phyloP scores from a whole-genome alignment of 2,888 invertebrate genomes.

The Elmis aenea region DNA sequence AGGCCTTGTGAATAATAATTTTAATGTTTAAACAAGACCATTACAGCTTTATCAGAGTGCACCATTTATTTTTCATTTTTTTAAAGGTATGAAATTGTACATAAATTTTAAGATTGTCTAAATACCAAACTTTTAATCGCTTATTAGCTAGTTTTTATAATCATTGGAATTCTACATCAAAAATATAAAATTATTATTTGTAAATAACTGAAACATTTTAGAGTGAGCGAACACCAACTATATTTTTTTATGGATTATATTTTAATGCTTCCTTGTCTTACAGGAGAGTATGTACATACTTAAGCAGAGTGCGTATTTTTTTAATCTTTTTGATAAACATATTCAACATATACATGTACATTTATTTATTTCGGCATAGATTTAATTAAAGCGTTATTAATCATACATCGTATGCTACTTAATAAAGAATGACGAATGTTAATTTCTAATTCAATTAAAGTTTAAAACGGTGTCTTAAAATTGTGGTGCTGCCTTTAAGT shows the following conservation, averaged over 20 bases:
- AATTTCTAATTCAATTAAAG: too few relatives aligned
- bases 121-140: not conserved
- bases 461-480: too few relatives aligned
- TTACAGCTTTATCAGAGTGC: not conserved
- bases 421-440: too few relatives aligned
- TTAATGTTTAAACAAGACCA: not conserved
- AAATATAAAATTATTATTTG: conserved; percentile 15
- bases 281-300: conserved; percentile 1
- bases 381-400: too few relatives aligned
- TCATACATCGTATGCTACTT: too few relatives aligned
- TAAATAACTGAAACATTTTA: conserved; percentile 24
- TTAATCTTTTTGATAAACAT: not conserved
- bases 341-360: too few relatives aligned
- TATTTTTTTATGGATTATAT: conserved; percentile 41
- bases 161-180: not conserved
- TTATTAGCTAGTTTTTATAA: not conserved
- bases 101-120: not conserved
- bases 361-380: too few relatives aligned
- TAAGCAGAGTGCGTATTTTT: not conserved
- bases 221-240: conserved; percentile 37
- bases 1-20: too few relatives aligned
- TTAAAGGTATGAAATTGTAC: not conserved
- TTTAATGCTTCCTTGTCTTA: conserved; percentile 29
- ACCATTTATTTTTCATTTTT: not conserved
- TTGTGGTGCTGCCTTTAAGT: too few relatives aligned